Conservation (phyloP, 1,140 invertebrate genomes). For the Nebria ingens region DNA sequence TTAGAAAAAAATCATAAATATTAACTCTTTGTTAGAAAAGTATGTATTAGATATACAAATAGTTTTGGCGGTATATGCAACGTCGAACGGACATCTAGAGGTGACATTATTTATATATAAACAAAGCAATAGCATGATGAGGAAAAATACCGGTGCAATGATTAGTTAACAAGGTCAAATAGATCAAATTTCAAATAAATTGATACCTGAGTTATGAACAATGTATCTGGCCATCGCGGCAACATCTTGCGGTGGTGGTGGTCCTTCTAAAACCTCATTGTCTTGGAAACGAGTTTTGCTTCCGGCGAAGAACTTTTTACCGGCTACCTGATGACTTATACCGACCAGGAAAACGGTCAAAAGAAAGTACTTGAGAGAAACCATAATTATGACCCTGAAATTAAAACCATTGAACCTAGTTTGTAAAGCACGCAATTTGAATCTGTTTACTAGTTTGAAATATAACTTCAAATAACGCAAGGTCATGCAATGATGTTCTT, state of each 20-base stretch:
- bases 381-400: not conserved
- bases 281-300: not conserved
- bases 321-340: not conserved
- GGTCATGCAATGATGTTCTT: no score
- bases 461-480: not conserved
- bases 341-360: not conserved
- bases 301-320: not conserved
- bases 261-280: no score
- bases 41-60: no score
- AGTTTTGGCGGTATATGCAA: no score
- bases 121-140: not conserved
- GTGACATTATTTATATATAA: no score
- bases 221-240: conserved; percentile 37
- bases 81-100: no score
- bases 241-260: conserved; percentile 19
- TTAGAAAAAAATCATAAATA: no score
- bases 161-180: not conserved
- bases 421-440: no score
- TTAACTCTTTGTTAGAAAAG: no score
- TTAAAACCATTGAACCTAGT: no score
- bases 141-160: not conserved
- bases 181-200: conserved; percentile 9
- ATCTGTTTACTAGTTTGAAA: not conserved
- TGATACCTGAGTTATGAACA: conserved; percentile 35
- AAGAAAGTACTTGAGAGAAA: not conserved